Conservation (phyloP, 2,888 invertebrate species). For the Euplagia quadripunctaria region DNA sequence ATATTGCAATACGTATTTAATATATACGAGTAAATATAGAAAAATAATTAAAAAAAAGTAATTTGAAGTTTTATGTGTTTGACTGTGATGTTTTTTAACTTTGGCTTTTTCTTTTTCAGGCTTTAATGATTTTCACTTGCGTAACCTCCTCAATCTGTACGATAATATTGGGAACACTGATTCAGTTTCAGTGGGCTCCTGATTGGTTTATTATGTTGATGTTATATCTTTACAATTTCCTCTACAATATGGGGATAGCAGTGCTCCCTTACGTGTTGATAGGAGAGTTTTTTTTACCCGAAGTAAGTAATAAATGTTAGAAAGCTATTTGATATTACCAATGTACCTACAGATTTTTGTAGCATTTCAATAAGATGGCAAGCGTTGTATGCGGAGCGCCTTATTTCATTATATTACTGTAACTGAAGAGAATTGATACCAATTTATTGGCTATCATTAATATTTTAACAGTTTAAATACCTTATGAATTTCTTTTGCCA, state of each 20-base stretch:
- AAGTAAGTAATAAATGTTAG: slow-evolving; percentile 58
- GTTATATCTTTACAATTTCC: slow-evolving; percentile 72
- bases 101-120: slow-evolving; percentile 49
- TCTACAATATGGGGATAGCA: slow-evolving; percentile 78
- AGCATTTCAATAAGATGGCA: not conserved
- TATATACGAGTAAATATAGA: too few relatives aligned
- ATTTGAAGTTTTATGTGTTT: too few relatives aligned
- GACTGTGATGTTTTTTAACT: not conserved
- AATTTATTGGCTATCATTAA: too few relatives aligned
- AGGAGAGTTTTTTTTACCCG: slow-evolving; percentile 81
- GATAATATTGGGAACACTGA: slow-evolving; percentile 65
- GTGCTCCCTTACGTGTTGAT: slow-evolving; percentile 79
- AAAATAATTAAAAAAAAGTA: too few relatives aligned
- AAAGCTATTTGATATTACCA: not conserved
- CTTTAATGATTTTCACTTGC: slow-evolving; percentile 64
- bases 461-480: not conserved
- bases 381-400: too few relatives aligned
- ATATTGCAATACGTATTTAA: too few relatives aligned
- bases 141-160: slow-evolving; percentile 62
- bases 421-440: too few relatives aligned
- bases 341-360: not conserved
- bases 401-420: too few relatives aligned
- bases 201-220: slow-evolving; percentile 70
- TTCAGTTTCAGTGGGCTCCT: slow-evolving; percentile 68
- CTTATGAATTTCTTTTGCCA: not conserved